These are phyloP conservation scores for Lordiphosa andalusiaca DNA, from an alignment of 2,888 invertebrate genomes.

Conservation along the genomic window DNA sequence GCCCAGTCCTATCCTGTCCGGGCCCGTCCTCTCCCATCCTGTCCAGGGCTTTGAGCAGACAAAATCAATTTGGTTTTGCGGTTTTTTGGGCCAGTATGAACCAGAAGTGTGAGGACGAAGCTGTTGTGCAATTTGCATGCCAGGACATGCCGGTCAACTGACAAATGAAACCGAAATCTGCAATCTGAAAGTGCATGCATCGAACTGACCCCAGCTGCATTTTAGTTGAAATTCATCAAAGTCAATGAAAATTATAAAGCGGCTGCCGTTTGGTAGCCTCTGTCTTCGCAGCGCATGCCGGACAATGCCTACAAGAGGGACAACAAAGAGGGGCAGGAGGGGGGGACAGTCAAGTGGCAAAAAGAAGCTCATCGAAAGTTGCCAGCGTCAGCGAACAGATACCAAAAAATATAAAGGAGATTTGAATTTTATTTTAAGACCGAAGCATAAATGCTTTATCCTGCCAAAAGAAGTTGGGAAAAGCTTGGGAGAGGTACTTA, in stretches of 20 bases:
- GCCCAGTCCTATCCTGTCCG: conserved; percentile 11
- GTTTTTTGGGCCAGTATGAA: conserved; percentile 48
- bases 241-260: conserved; percentile 48
- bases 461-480: neutral
- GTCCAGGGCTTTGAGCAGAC: conserved; percentile 63
- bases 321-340: neutral
- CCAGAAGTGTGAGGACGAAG: conserved; percentile 26
- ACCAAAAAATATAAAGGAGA: conserved; percentile 1
- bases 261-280: conserved; percentile 2
- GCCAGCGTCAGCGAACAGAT: conserved; percentile 50
- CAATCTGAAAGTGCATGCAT: conserved; percentile 17
- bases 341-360: conserved; percentile 22
- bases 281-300: conserved; percentile 5
- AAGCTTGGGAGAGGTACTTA: too few relatives aligned
- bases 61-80: conserved; percentile 73
- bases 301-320: neutral
- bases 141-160: conserved; percentile 37
- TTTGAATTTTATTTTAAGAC: too few relatives aligned
- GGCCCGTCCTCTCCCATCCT: conserved; percentile 20
- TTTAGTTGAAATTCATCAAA: conserved; percentile 56
- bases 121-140: conserved; percentile 52
- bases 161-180: conserved; percentile 12
- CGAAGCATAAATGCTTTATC: neutral
- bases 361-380: conserved; percentile 35
- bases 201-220: conserved; percentile 44